Base-by-base conservation (phyloP, 1,140 invertebrate species). In the Drosophila bipectinata region DNA sequence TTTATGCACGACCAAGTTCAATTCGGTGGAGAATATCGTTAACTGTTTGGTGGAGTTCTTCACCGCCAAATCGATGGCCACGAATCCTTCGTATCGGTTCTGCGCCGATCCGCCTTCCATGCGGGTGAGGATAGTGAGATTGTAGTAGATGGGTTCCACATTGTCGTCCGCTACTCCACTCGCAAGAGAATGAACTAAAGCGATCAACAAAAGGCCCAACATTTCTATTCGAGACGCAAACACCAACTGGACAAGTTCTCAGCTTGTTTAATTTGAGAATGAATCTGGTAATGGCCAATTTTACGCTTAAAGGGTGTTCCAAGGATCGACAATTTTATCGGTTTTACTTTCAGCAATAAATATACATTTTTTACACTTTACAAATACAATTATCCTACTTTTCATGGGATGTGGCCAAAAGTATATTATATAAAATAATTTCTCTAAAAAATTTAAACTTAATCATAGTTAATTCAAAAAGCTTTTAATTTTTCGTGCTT, bases 401-500 rank as follows among this genome's bases (percentile, higher is more conserved):
- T 28, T 28, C 26, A 28, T 28, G 26, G 26, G 26, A 5, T 28
- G 21, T 21, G 21, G 3, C 21, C 21, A 21, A 21, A 21, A 21
- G 21, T 21, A 39, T 12, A 39, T 39, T 39, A 8, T 39, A 39
- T 14, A 26, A 74, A 54, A n/a, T 37, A 32, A 18, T 24, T 37
- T 26, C 37, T 7, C 6, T 41, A 41, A 30, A 24, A n/a, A 32
- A 32, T 28, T 34, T 48, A 34, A 58, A 48, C 28, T 58, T 37
- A 37, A 12, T 4, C 28, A 24, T 12, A 34, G 28, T 12, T 34
- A 58, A 32, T 44, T 26, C 32, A 63, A 21, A 15, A 6, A 28
- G 26, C 6, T 5, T 10, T 47, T 87, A 87, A 30, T 93, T 93
- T 52, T 93, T 93, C 8, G 87, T 71, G 54, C 57, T 85, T 21